Base-by-base conservation (phyloP, 2,113 vertebrate species). In the Sturnira hondurensis region DNA sequence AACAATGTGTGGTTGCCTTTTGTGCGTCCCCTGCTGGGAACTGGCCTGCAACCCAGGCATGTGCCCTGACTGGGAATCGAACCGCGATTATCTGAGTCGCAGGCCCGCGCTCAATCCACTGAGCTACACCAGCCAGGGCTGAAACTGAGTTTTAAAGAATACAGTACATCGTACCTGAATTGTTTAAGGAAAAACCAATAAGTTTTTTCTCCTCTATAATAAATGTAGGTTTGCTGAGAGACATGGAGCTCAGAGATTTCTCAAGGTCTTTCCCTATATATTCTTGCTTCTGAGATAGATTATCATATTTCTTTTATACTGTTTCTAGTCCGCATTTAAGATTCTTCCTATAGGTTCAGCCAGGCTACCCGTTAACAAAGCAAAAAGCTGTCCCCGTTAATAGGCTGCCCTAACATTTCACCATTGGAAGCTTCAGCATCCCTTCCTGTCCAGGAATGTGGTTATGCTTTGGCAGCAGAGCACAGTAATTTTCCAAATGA, bases 121-220 rank as follows among this genome's bases (percentile, higher is more conserved):
- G n/a, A n/a, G n/a, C n/a, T n/a, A n/a, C n/a, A n/a, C n/a, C n/a
- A n/a, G n/a, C n/a, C n/a, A n/a, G n/a, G n/a, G n/a, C 88, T 91
- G 33, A 93, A 91, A 77, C 70, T 77, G 73, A 83, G 61, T 95
- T 94, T 95, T 74, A 65, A 92, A 87, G 70, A 89, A 67, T 61
- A 93, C 31, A 92, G 36, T 56, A 63, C 20, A 70, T 71, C 68
- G 41, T 77, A n/a, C 47, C 65, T 86, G 61, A 89, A 54, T 58
- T 73, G 20, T 73, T 90, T 85, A 88, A 89, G 45, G 41, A 80
- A 71, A 95, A 67, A 15, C 67, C 76, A 84, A 0, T 47, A 41
- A 70, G 5, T 33, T 50, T 90, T 95, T 94, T 77, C 54, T 93
- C 70, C 24, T 85, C 36, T 45, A 15, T 85, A 43, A 45, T 68